Percentiles rank a stretch among this genome's conserved stretches.
Evolutionary conservation across 2,113 vertebrate genomes (phyloP).

Genomic region (Tetrao urogallus): DNA sequence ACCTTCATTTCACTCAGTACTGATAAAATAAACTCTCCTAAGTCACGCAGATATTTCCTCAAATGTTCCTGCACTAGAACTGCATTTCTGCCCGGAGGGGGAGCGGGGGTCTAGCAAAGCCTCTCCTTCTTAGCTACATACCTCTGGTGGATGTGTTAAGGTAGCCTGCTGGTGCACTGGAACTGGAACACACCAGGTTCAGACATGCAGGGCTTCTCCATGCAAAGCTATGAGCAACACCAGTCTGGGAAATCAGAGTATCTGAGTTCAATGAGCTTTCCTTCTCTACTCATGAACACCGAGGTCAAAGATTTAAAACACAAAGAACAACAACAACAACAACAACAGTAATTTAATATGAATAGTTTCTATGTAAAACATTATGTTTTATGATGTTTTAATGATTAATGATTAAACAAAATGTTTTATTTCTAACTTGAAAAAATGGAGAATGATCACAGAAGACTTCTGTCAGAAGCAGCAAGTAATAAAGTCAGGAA

Average conservation of each 20-base stretch:
- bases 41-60: neutral
- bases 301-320: neutral
- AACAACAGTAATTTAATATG: neutral
- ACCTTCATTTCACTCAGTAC: neutral
- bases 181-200: neutral
- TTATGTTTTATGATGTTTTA: neutral
- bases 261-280: fast-evolving
- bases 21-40: neutral
- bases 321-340: neutral
- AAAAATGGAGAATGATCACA: neutral
- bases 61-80: neutral
- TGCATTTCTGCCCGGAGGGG: neutral
- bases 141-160: neutral
- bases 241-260: neutral
- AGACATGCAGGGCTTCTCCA: neutral
- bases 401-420: neutral
- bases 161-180: neutral
- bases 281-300: neutral
- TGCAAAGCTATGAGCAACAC: neutral
- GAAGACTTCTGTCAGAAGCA: neutral
- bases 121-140: neutral
- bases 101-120: neutral
- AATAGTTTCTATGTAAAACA: neutral
- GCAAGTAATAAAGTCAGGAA: neutral
- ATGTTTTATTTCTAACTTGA: neutral